Percentiles rank a stretch among this genome's conserved stretches.
Conservation (phyloP, 2,888 invertebrate genomes). For the Balanococcus diminutus region DNA sequence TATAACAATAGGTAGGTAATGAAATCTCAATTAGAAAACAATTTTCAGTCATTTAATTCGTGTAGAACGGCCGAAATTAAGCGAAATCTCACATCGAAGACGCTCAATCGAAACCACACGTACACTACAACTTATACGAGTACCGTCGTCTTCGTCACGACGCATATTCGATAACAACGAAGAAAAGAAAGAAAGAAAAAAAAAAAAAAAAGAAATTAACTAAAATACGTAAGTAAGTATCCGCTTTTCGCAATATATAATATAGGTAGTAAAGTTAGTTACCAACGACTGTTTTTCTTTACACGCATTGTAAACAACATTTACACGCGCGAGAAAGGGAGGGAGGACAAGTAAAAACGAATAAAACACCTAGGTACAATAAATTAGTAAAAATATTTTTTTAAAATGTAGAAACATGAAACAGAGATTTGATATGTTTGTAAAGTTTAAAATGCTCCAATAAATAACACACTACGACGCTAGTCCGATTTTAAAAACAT, state of each 20-base stretch:
- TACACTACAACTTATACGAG: neutral
- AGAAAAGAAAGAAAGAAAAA: too few relatives aligned
- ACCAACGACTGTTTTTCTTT: too few relatives aligned
- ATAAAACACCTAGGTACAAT: neutral
- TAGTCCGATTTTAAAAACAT: neutral
- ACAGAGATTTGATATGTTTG: neutral
- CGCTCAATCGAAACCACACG: neutral
- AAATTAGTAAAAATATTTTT: neutral
- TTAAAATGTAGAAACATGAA: neutral
- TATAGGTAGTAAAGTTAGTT: too few relatives aligned
- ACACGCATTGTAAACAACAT: too few relatives aligned
- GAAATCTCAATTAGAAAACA: neutral
- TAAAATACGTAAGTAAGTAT: neutral
- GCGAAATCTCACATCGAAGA: neutral
- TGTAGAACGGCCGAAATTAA: neutral
- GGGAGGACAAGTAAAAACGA: neutral
- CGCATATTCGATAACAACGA: neutral
- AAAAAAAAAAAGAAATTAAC: neutral
- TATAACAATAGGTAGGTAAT: neutral
- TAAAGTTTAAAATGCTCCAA: neutral
- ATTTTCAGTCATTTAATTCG: neutral
- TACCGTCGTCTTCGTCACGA: neutral
- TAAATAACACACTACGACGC: neutral
- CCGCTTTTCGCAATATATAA: neutral
- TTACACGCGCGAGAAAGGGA: too few relatives aligned